A percentile compares a stretch with the other conserved stretches of the same genome.
These are phyloP conservation scores for Lithophane semibrunnea DNA, from an alignment of 2,888 invertebrate species.

Conservation along the genomic window DNA sequence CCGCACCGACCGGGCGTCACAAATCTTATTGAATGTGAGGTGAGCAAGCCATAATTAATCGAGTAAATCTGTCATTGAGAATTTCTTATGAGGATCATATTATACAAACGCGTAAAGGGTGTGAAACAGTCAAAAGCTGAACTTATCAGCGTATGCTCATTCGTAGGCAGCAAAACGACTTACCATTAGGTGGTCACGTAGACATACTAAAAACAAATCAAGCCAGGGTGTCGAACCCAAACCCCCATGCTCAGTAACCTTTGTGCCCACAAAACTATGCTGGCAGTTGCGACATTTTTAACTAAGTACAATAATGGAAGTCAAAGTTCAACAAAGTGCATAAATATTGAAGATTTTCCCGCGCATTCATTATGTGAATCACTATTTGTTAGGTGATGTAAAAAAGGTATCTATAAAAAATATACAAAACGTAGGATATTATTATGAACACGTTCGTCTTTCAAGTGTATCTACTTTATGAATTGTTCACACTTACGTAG, in stretches of 20 bases:
- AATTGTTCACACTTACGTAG: no score
- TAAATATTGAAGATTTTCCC: constrained; percentile 6
- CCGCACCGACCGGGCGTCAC: no score
- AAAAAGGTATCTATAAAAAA: background rate
- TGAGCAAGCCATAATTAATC: no score
- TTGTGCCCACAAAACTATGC: background rate
- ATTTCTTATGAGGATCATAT: no score
- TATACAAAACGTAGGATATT: background rate
- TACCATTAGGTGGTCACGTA: no score
- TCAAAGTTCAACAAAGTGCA: constrained; percentile 3
- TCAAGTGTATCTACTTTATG: background rate
- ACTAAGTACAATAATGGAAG: background rate
- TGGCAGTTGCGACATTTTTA: background rate
- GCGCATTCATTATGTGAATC: constrained; percentile 12
- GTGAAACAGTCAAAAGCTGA: no score
- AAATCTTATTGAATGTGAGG: no score
- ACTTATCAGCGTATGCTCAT: no score
- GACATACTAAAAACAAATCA: no score
- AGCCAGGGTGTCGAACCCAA: background rate
- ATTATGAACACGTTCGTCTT: constrained; percentile 1
- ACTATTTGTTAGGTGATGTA: constrained; percentile 4
- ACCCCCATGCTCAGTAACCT: background rate
- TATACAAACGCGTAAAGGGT: no score
- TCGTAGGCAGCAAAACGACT: no score
- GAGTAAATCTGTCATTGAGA: no score